Evolutionary conservation across 92 coral and sea anemone species (phyloP).

Genomic region (Zoanthus sansibaricus): DNA sequence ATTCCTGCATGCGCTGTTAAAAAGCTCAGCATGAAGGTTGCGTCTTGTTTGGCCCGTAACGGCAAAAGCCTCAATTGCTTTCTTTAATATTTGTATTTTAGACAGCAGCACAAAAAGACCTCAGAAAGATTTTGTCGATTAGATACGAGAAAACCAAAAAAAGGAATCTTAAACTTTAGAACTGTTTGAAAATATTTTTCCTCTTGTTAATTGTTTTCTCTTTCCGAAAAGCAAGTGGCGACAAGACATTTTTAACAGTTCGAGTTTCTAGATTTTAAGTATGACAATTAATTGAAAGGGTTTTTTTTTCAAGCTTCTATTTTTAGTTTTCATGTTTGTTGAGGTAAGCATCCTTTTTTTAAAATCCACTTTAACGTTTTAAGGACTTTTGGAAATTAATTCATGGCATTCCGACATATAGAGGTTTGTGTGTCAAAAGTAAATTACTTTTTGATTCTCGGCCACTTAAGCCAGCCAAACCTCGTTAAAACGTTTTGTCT

Average conservation of each 20-base stretch:
- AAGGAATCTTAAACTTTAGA: not conserved
- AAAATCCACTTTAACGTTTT: not conserved
- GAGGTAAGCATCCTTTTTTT: not conserved
- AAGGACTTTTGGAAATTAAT: too few relatives aligned
- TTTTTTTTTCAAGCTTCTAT: slow-evolving; percentile 3
- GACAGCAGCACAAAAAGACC: not conserved
- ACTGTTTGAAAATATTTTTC: not conserved
- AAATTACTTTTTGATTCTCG: not conserved
- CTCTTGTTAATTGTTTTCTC: not conserved
- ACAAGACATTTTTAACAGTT: not conserved
- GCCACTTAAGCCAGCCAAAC: not conserved
- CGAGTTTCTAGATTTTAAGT: not conserved
- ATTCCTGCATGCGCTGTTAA: slow-evolving; percentile 1
- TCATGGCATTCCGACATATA: slow-evolving; percentile 8
- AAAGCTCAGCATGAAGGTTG: slow-evolving; percentile 15
- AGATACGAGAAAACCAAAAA: not conserved
- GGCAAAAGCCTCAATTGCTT: not conserved
- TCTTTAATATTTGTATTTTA: slow-evolving; percentile 11
- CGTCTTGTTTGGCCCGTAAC: slow-evolving; percentile 1
- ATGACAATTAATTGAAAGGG: not conserved
- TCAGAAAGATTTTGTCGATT: not conserved
- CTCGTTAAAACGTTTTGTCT: not conserved
- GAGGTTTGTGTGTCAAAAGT: not conserved
- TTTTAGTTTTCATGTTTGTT: not conserved
- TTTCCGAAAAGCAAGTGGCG: not conserved